phyloP scores from a whole-genome alignment of 2,113 vertebrate species.

The Anoplopoma fimbria region DNA sequence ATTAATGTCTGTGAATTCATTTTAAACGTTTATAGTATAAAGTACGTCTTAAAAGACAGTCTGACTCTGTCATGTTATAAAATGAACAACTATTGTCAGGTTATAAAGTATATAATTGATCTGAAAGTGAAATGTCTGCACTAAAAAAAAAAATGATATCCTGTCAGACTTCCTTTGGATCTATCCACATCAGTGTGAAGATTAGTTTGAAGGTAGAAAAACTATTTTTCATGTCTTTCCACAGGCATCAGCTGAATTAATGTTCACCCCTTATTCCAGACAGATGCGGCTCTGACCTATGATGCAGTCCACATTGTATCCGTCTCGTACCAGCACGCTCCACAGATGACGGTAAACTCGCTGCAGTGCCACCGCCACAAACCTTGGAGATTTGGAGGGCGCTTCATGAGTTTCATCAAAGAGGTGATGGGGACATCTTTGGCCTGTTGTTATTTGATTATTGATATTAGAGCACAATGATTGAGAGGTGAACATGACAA shows the following conservation, averaged over 20 bases:
- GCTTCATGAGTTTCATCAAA: slow-evolving; percentile 98
- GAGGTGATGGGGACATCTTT: slow-evolving; percentile 87
- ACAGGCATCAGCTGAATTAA: slow-evolving; percentile 73
- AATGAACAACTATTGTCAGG: not conserved
- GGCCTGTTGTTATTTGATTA: slow-evolving; percentile 36
- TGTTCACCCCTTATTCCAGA: slow-evolving; percentile 90
- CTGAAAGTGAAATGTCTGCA: not conserved
- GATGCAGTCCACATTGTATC: slow-evolving; percentile 99
- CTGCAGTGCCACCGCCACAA: slow-evolving; percentile 99
- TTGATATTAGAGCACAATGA: slow-evolving; percentile 34
- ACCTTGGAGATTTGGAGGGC: slow-evolving; percentile 97
- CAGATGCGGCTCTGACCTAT: slow-evolving; percentile 97
- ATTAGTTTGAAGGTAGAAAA: not conserved
- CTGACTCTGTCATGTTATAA: not conserved
- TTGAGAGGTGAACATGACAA: slow-evolving; percentile 26
- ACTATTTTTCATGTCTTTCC: slow-evolving; percentile 1
- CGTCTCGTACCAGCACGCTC: slow-evolving; percentile 96
- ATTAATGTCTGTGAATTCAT: too few relatives aligned
- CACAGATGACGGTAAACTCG: slow-evolving; percentile 99
- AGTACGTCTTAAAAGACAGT: not conserved
- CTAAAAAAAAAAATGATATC: not conserved
- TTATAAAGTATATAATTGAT: not conserved
- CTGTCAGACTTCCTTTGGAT: not conserved
- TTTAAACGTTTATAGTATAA: not conserved
- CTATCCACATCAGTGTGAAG: not conserved